Conservation (phyloP, 2,888 invertebrate genomes). For the Stratiomys singularior region DNA sequence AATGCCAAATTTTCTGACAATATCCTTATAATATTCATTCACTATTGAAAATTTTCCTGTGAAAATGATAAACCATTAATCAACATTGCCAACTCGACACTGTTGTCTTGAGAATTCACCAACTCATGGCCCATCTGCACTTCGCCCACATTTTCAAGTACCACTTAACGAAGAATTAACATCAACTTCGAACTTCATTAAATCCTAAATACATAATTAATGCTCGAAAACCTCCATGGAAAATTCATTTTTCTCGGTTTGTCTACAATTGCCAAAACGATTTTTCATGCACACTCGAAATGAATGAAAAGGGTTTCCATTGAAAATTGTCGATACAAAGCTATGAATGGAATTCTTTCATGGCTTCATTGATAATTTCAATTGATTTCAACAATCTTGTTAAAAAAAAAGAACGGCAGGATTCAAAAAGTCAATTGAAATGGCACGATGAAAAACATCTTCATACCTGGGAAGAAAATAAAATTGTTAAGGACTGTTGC, state of each 20-base stretch:
- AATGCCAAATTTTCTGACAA: too few relatives aligned
- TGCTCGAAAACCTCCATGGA: conserved; percentile 1
- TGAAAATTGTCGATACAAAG: background rate
- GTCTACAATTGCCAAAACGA: conserved; percentile 1
- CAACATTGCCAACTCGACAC: too few relatives aligned
- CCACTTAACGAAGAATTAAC: conserved; percentile 6
- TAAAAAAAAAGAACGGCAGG: conserved; percentile 11
- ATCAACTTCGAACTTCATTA: conserved; percentile 6
- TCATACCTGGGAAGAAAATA: background rate
- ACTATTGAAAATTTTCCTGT: too few relatives aligned
- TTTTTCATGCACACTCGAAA: conserved; percentile 10
- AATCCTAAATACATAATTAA: conserved; percentile 8
- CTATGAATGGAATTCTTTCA: conserved; percentile 2
- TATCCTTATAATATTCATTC: too few relatives aligned
- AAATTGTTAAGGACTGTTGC: background rate
- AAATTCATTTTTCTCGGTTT: conserved; percentile 1
- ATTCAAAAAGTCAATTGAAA: background rate
- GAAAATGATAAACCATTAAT: too few relatives aligned
- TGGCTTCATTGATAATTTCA: background rate
- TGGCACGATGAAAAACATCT: background rate
- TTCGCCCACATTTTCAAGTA: background rate
- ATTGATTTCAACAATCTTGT: background rate
- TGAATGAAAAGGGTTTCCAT: conserved; percentile 11
- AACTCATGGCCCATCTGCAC: background rate
- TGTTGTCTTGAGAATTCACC: background rate